A percentile compares a stretch with the other conserved stretches of the same genome.
These are phyloP conservation scores for Ophiothrix spiculata DNA, from an alignment of 35 echinoderm and acorn worm species.

Conservation along the genomic window DNA sequence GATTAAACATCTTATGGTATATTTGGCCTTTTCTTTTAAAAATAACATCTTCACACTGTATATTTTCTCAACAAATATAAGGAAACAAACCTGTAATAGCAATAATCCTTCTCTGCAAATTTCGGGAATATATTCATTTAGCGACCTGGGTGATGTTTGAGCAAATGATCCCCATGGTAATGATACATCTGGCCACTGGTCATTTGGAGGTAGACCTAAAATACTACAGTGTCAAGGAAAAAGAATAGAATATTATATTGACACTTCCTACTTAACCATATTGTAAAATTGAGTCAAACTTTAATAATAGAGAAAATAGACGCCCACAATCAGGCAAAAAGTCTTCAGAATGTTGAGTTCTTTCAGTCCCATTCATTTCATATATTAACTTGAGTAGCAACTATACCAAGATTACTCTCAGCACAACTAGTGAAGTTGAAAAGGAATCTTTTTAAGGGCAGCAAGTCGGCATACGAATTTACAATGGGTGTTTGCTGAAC, in stretches of 20 bases:
- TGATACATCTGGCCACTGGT: slow-evolving; percentile 77
- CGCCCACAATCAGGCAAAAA: background rate
- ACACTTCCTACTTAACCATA: too few species aligned
- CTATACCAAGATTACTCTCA: too few species aligned
- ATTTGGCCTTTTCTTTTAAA: background rate
- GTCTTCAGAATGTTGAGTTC: background rate
- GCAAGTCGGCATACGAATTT: too few species aligned
- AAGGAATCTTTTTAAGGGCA: too few species aligned
- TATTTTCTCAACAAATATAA: too few species aligned
- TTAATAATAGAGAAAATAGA: background rate
- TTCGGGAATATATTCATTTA: slow-evolving; percentile 32
- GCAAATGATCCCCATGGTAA: slow-evolving; percentile 78
- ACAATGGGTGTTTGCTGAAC: too few species aligned
- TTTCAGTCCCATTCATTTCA: background rate
- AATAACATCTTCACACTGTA: background rate
- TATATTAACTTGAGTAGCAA: too few species aligned
- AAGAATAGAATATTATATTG: background rate
- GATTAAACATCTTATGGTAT: background rate
- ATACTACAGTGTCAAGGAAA: slow-evolving; percentile 34
- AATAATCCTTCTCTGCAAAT: slow-evolving; percentile 44
- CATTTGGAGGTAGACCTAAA: slow-evolving; percentile 63
- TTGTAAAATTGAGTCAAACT: background rate
- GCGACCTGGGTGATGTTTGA: slow-evolving; percentile 13
- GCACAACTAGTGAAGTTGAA: too few species aligned
- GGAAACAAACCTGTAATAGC: slow-evolving; percentile 59